phyloP scores from a whole-genome alignment of 1,140 invertebrate genomes.

The Harpegnathos saltator region DNA sequence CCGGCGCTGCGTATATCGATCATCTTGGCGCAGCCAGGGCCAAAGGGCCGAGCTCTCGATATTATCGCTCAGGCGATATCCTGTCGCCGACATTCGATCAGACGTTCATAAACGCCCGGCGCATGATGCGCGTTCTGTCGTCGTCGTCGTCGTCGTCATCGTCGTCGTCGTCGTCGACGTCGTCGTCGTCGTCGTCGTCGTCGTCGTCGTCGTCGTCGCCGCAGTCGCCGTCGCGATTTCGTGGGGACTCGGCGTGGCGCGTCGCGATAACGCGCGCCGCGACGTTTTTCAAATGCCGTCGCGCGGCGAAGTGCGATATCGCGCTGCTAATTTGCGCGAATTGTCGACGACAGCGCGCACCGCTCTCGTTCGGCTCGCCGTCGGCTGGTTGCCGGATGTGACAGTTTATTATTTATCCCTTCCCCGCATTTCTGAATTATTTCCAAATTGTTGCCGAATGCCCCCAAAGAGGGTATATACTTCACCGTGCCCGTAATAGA shows the following conservation, averaged over 20 bases:
- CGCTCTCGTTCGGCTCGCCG: neutral
- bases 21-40: neutral
- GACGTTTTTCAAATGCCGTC: constrained; percentile 29
- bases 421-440: neutral
- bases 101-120: constrained; percentile 27
- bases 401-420: constrained; percentile 18
- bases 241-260: constrained; percentile 1
- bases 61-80: constrained; percentile 10
- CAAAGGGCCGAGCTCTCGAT: constrained; percentile 11
- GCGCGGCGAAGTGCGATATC: constrained; percentile 16
- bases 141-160: neutral
- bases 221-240: constrained; percentile 25
- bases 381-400: neutral
- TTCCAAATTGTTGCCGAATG: constrained; percentile 2
- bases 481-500: no score
- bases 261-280: constrained; percentile 26
- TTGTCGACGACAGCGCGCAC: constrained; percentile 11
- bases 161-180: neutral
- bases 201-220: neutral
- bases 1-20: constrained; percentile 37
- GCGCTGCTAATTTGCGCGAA: constrained; percentile 33
- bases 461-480: neutral
- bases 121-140: neutral
- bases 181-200: neutral
- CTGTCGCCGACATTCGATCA: neutral